Base-by-base conservation (phyloP, 2,113 vertebrate species). In the Seriola dumerili region DNA sequence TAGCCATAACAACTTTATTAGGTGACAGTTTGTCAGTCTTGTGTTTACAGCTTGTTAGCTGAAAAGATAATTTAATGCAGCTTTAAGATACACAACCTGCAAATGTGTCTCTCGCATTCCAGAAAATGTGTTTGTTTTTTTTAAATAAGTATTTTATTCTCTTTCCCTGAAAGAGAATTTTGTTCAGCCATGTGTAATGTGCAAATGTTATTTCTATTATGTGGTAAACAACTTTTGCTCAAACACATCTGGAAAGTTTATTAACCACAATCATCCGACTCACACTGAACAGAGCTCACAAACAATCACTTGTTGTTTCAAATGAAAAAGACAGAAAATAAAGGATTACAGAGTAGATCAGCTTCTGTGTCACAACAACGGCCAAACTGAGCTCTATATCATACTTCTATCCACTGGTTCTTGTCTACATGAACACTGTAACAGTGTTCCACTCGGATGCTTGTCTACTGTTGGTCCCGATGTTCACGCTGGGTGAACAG, bases 181-280 rank as follows among this genome's bases (percentile, higher is more conserved):
- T 50, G 48, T 50, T 19, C 17, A 19, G 48, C 21, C 2, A 8
- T 25, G n/a, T 21, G 21, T 10, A 17, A 42, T 61, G 55, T 46
- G 29, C 6, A 19, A 50, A 75, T 34, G 40, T 59, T 7, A 29
- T 36, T 66, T 23, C 13, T 59, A 29, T 62, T 2, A 88, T 1
- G 67, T 89, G 8, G 66, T 58, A 40, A 23, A 61, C 17, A 12
- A 8, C 2, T 73, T 87, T 62, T 76, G 68, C 55, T 81, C 78
- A 88, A 82, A 83, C 83, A 88, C 90, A 74, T 85, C 70, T 90
- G 86, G 83, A 95, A 94, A 92, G 85, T 96, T 95, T 96, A 96
- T 95, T 95, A 85, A 94, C 84, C 88, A 94, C 94, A 94, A 91
- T 94, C 90, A 81, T 93, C 86, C 78, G 87, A 94, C 93, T 91